Evolutionary conservation across 2,888 invertebrate species (phyloP).

Genomic region (Spodoptera picta): DNA sequence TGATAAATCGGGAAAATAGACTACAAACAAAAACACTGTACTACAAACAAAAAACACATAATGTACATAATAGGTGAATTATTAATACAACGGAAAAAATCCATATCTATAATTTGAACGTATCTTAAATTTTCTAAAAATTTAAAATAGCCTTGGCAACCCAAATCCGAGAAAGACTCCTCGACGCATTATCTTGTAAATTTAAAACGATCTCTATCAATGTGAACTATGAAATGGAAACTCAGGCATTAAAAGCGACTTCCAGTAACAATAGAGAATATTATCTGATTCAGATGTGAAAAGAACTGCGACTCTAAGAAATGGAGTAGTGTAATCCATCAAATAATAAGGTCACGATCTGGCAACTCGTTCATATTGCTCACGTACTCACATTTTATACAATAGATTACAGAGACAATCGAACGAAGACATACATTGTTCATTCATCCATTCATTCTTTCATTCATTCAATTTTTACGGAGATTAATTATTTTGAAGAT

Average conservation of each 20-base stretch:
- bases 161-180: too few species aligned
- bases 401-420: background rate
- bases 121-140: too few species aligned
- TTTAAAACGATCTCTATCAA: background rate
- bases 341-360: slow-evolving; percentile 31
- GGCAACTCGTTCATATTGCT: slow-evolving; percentile 8
- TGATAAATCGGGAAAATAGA: too few species aligned
- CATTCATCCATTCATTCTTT: background rate
- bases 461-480: too few species aligned
- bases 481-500: background rate
- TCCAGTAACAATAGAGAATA: slow-evolving; percentile 9
- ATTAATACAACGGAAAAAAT: too few species aligned
- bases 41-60: too few species aligned
- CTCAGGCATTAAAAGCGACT: background rate
- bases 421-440: background rate
- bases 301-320: slow-evolving; percentile 7
- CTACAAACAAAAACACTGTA: too few species aligned
- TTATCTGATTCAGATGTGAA: slow-evolving; percentile 12
- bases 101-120: too few species aligned
- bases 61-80: too few species aligned
- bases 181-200: too few species aligned
- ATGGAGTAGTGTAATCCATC: slow-evolving; percentile 20
- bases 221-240: background rate
- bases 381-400: background rate
- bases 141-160: too few species aligned